phyloP scores from a whole-genome alignment of 2,888 invertebrate genomes.

The Perithous albicinctus region DNA sequence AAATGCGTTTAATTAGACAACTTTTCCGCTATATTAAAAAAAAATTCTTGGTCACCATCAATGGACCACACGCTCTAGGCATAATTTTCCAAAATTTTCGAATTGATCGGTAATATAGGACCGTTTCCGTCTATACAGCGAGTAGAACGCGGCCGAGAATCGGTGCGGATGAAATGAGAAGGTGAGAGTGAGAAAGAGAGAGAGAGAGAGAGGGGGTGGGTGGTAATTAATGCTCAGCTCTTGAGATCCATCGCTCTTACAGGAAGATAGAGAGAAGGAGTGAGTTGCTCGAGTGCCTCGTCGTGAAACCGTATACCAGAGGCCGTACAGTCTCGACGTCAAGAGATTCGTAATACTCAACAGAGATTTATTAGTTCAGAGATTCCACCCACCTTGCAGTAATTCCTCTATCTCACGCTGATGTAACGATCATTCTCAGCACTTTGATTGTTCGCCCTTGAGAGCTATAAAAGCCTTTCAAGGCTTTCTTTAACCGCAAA shows the following conservation, averaged over 20 bases:
- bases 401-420: constrained; percentile 21
- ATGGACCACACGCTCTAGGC: not conserved
- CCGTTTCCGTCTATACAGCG: constrained; percentile 4
- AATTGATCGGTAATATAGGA: not conserved
- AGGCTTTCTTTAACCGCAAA: not conserved
- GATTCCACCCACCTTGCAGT: constrained; percentile 19
- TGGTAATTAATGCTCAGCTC: constrained; percentile 54
- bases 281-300: constrained; percentile 37
- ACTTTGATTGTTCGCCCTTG: constrained; percentile 23
- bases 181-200: constrained; percentile 12
- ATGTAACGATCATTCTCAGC: constrained; percentile 36
- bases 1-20: no score
- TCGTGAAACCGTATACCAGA: constrained; percentile 40
- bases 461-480: constrained; percentile 24
- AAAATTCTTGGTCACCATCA: not conserved
- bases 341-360: constrained; percentile 45
- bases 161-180: constrained; percentile 28
- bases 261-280: constrained; percentile 2
- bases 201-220: no score
- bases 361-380: constrained; percentile 36
- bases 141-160: constrained; percentile 36
- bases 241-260: constrained; percentile 54
- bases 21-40: no score
- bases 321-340: constrained; percentile 20
- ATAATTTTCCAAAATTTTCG: not conserved